Base-by-base conservation (phyloP, 2,888 invertebrate genomes). In the Plutella xylostella region DNA sequence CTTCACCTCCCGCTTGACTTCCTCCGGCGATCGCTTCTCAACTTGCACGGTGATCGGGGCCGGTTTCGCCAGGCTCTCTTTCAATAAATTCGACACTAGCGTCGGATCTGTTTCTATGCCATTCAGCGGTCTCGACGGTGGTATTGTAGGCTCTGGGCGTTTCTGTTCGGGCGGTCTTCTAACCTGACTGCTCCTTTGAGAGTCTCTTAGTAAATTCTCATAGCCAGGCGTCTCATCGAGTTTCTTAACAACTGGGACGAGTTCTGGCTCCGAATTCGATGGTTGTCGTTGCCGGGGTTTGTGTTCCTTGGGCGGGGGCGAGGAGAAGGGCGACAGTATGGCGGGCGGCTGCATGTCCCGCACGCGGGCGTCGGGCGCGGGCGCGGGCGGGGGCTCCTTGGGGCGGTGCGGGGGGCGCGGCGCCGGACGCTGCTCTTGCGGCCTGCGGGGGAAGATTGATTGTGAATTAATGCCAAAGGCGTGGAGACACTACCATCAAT, bases 41-140 rank as follows among this genome's bases (percentile, higher is more conserved):
- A 67, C 74, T 1, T 73, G 73, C 18, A 72, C 83, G 1, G 72
- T 76, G 47, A 80, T 84, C 1, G 83, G 82, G 0, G 61, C 76
- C 0, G 83, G 82, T 51, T 79, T 79, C 0, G 84, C 87, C 41
- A 88, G 63, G 49, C 87, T 87, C 52, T 90, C 90, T 60, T 91
- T 90, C 1, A 91, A 67, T 34, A 91, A 67, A 57, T 87, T 89
- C n/a, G 90, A 89, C 20, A 91, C 91, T 56, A 90, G 56, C 6
- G 88, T 88, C 0, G 91, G 90, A 57, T 91, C 90, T 0, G 90
- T 90, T 68, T 91, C 91, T 11, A 90, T 88, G 6, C 90, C 90
- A 55, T 91, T 90, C 0, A 89, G 53, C 0, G 77, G 50, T 37
- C 85, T 61, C 15, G 55, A 55, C 2, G 55, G 50, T 9, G 48